Conservation (phyloP, 2,797 vertebrate genomes). For the Otus scops region DNA sequence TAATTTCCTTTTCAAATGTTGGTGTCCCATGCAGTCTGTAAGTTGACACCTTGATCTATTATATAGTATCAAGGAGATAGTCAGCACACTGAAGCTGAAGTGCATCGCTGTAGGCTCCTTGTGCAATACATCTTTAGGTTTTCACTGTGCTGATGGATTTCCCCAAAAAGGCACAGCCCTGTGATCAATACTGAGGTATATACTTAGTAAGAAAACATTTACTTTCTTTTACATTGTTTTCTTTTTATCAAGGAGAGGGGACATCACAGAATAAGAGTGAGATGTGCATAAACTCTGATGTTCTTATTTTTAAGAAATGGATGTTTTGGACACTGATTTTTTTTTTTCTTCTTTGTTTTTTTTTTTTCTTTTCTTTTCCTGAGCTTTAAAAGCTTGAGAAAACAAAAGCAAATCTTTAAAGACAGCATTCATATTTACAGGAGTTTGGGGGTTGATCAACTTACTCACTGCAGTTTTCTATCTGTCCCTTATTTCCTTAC, state of each 20-base stretch:
- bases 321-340: neutral
- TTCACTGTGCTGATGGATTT: constrained; percentile 31
- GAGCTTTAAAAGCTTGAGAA: constrained; percentile 58
- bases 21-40: neutral
- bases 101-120: constrained; percentile 18
- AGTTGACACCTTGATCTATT: constrained; percentile 35
- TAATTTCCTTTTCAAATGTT: neutral
- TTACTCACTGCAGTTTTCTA: constrained; percentile 43
- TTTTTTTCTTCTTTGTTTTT: neutral
- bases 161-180: neutral
- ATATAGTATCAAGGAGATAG: constrained; percentile 15
- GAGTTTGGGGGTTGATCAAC: constrained; percentile 1
- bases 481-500: constrained; percentile 67
- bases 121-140: neutral
- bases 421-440: constrained; percentile 2
- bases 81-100: constrained; percentile 29
- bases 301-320: constrained; percentile 21
- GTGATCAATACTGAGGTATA: constrained; percentile 5
- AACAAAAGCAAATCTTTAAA: constrained; percentile 29
- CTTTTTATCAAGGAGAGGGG: constrained; percentile 51
- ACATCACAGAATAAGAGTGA: constrained; percentile 41
- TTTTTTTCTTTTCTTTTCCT: neutral
- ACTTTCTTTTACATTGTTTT: constrained; percentile 48
- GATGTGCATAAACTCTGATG: constrained; percentile 39
- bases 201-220: constrained; percentile 21